A percentile compares a stretch with the other conserved stretches of the same genome.
Evolutionary conservation across 2,888 invertebrate genomes (phyloP).

Genomic region (Synergus laeviventris): DNA sequence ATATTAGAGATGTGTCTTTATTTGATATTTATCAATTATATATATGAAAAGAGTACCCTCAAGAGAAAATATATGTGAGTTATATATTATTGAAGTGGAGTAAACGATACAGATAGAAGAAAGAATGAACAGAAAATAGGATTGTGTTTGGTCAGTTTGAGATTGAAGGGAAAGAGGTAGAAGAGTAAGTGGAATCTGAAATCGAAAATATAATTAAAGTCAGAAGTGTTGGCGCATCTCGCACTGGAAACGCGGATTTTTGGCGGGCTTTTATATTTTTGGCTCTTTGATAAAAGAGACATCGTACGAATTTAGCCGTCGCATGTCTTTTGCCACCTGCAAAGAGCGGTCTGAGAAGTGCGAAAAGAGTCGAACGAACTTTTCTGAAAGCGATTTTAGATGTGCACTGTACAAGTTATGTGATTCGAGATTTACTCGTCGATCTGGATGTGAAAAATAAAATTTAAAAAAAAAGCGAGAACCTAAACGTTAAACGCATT

Average conservation of each 20-base stretch:
- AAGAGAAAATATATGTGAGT: conserved; percentile 23
- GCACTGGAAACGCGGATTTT: conserved; percentile 69
- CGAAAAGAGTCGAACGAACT: conserved; percentile 44
- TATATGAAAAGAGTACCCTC: conserved; percentile 6
- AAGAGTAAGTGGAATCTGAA: conserved; percentile 68
- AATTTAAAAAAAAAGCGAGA: neutral
- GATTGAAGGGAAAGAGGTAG: conserved; percentile 58
- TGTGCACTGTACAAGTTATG: conserved; percentile 14
- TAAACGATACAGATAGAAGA: conserved; percentile 45
- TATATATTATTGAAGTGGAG: conserved; percentile 16
- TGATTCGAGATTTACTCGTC: neutral
- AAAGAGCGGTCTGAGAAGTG: conserved; percentile 57
- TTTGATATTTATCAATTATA: neutral
- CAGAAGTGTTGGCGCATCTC: conserved; percentile 59
- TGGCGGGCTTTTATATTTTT: conserved; percentile 77
- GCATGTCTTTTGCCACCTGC: conserved; percentile 51
- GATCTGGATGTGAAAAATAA: neutral
- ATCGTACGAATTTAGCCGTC: conserved; percentile 55
- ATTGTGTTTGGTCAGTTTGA: conserved; percentile 57
- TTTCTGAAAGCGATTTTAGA: conserved; percentile 26
- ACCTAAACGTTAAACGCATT: conserved; percentile 17
- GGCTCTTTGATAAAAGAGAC: conserved; percentile 68
- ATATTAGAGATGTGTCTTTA: neutral
- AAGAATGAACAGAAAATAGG: conserved; percentile 47
- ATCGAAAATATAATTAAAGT: conserved; percentile 66